Conservation (phyloP, 1,140 invertebrate genomes). For the Euura lappo region DNA sequence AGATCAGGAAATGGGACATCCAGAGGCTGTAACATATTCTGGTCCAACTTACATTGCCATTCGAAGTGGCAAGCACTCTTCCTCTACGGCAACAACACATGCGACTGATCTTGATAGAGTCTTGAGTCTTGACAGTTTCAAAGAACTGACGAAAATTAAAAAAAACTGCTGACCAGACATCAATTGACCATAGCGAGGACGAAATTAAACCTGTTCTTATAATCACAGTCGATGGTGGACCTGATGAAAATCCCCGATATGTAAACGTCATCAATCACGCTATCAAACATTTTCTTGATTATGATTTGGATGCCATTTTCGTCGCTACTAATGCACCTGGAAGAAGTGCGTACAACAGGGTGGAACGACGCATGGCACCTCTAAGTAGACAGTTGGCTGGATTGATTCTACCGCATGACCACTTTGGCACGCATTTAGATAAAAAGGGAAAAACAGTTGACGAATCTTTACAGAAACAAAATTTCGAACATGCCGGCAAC, state of each 20-base stretch:
- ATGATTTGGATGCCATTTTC: constrained; percentile 51
- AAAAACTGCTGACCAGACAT: too few relatives aligned
- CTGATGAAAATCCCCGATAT: constrained; percentile 53
- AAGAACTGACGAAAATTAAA: constrained; percentile 28
- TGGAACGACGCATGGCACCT: constrained; percentile 47
- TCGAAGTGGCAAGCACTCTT: constrained; percentile 41
- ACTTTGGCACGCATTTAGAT: constrained; percentile 50
- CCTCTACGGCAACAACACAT: constrained; percentile 40
- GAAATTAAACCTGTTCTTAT: constrained; percentile 47
- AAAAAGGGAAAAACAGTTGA: constrained; percentile 42
- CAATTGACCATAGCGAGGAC: too few relatives aligned
- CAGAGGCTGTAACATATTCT: constrained; percentile 45
- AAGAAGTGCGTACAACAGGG: constrained; percentile 41
- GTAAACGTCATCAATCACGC: constrained; percentile 24
- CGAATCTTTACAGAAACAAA: too few relatives aligned
- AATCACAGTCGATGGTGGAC: too few relatives aligned
- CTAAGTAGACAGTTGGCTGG: constrained; percentile 46
- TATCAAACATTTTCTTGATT: constrained; percentile 33
- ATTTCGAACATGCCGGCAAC: constrained; percentile 38
- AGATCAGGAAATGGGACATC: constrained; percentile 34
- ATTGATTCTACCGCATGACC: constrained; percentile 48
- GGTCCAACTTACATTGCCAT: constrained; percentile 52
- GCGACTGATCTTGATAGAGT: constrained; percentile 35
- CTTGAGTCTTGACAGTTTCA: constrained; percentile 33
- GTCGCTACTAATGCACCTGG: constrained; percentile 54